A percentile compares a stretch with the other conserved stretches of the same genome.
Conservation (phyloP, 2,113 vertebrate genomes). For the Hemiprocne comata region DNA sequence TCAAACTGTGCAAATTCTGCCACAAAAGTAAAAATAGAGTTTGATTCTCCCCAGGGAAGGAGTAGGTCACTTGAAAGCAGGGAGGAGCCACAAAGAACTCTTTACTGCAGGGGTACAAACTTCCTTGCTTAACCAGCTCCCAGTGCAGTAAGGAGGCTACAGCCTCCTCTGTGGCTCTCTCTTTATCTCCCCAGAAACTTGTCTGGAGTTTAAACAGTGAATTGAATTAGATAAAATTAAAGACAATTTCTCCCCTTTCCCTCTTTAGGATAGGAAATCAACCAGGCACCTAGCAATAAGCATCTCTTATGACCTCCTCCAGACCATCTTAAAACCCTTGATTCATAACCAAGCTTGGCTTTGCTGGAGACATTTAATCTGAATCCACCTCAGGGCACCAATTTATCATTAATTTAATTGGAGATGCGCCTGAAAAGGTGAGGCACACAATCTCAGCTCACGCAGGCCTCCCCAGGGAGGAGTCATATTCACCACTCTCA, state of each 20-base stretch:
- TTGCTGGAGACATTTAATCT: constrained; percentile 41
- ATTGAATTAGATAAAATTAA: background rate
- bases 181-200: background rate
- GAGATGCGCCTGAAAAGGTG: constrained; percentile 43
- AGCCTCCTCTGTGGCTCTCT: background rate
- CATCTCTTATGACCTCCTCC: background rate
- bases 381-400: constrained; percentile 38
- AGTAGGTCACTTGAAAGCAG: constrained; percentile 40
- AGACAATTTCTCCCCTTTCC: background rate
- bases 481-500: constrained; percentile 22
- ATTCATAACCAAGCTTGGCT: constrained; percentile 29
- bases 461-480: constrained; percentile 16
- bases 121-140: background rate
- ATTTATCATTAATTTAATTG: constrained; percentile 65
- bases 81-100: constrained; percentile 44
- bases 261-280: background rate
- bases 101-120: constrained; percentile 10
- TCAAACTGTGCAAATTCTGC: constrained; percentile 38
- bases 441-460: constrained; percentile 38
- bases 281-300: background rate
- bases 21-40: constrained; percentile 38
- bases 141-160: background rate
- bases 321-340: constrained; percentile 15
- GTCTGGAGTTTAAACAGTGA: background rate
- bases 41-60: constrained; percentile 32